Base-by-base conservation (phyloP, 1,140 invertebrate species). In the Magallana angulata region DNA sequence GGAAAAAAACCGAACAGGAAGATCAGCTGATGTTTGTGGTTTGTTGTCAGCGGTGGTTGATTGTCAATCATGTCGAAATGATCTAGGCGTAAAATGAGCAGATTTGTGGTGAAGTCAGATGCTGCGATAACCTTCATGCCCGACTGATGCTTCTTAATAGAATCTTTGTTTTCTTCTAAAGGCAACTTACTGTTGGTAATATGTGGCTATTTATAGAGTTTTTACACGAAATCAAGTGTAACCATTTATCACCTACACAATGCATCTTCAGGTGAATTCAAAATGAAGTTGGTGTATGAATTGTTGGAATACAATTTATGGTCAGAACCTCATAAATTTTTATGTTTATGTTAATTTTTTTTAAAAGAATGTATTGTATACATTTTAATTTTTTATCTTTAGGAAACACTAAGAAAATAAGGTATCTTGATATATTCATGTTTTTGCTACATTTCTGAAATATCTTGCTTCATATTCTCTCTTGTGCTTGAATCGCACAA, bases 11-110 rank as follows among this genome's bases (percentile, higher is more conserved):
- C 30, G 30, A 9, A 76, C 36, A 12, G 68, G 8, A 12, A 12
- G 68, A 76, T 76, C 68, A 82, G 81, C 18, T 82, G 81, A 58
- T 82, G 16, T 58, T 57, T 86, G 71, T 57, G 84, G 84, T 86
- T 81, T 86, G 56, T 48, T 18, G 85, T 24, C 24, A 1, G 16
- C 58, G 76, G 57, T 86, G 16, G 59, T 86, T 86, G 60, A 86
- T 60, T 48, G 12, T 58, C 57, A 36, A 81, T 86, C 48, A 86
- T 56, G 18, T 36, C 7, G 58, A 1, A 24, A 24, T 59, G n/a
- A 81, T 81, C 36, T 30, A 76, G 68, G 68, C 68, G 36, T 76
- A 12, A 76, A 36, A 76, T 76, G 24, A 24, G 24, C 24, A 30
- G 24, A 76, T 76, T 76, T 76, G 16, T 8, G 68, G 36, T 1